Conservation (phyloP, 2,888 invertebrate species). For the Cheiracanthium punctorium region DNA sequence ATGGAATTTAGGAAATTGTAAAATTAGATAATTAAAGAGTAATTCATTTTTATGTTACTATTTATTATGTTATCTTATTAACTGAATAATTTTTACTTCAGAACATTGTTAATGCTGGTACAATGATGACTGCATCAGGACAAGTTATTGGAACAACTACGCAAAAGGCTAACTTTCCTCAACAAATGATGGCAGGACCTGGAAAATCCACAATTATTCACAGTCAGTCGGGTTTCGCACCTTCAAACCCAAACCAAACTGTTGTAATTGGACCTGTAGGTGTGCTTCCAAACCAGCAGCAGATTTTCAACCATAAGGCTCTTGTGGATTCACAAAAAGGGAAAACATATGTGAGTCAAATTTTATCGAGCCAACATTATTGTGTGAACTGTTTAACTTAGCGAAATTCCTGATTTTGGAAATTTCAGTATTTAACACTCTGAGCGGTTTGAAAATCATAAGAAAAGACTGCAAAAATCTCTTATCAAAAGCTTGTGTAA, state of each 20-base stretch:
- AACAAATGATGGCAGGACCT: constrained; percentile 85
- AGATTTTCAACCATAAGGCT: constrained; percentile 78
- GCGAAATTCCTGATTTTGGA: too few species aligned
- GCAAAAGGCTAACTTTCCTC: constrained; percentile 85
- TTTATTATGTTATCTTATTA: too few species aligned
- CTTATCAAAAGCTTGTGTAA: too few species aligned
- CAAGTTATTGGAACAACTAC: constrained; percentile 86
- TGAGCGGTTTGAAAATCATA: too few species aligned
- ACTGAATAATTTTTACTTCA: neutral
- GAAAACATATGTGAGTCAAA: constrained; percentile 72
- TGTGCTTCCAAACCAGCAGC: constrained; percentile 80
- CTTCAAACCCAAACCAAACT: constrained; percentile 74
- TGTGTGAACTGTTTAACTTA: too few species aligned
- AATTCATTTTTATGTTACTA: too few species aligned
- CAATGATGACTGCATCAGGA: constrained; percentile 59
- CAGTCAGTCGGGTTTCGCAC: constrained; percentile 83
- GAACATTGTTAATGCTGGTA: constrained; percentile 53
- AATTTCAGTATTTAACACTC: too few species aligned
- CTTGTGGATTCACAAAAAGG: constrained; percentile 71
- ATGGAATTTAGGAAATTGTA: too few species aligned
- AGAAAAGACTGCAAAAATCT: too few species aligned
- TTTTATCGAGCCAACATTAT: too few species aligned
- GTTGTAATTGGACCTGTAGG: constrained; percentile 78
- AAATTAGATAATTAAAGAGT: too few species aligned
- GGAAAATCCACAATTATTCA: constrained; percentile 82